Conservation (phyloP, 2,113 vertebrate genomes). For the Sinocyclocheilus grahami region DNA sequence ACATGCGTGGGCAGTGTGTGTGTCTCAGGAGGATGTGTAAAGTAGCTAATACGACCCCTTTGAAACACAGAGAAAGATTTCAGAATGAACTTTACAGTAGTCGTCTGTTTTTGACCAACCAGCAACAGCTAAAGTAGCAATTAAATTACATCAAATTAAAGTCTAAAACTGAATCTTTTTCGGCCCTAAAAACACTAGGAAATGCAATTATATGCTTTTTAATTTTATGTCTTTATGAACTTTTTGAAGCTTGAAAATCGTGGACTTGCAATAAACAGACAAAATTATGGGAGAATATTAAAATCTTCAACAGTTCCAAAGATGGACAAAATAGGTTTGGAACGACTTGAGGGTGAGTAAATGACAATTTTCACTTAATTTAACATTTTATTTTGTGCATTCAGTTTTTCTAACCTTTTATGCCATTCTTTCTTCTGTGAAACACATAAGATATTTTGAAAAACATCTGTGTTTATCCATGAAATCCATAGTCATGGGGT, state of each 20-base stretch:
- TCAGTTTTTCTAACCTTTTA: no score
- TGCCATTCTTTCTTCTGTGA: not conserved
- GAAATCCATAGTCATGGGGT: not conserved
- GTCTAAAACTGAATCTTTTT: no score
- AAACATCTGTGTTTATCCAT: not conserved
- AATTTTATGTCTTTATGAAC: not conserved
- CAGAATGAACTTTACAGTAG: not conserved
- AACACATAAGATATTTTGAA: not conserved
- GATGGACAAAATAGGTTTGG: not conserved
- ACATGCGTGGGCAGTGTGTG: conserved; percentile 86
- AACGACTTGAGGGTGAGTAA: no score
- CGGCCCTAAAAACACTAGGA: not conserved
- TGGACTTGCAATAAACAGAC: no score
- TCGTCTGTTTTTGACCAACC: not conserved
- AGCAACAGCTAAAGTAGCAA: not conserved
- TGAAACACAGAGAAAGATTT: not conserved
- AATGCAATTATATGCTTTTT: not conserved
- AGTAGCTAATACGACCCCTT: conserved; percentile 89
- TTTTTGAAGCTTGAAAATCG: no score
- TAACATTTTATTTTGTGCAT: no score
- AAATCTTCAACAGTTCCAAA: not conserved
- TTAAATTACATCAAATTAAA: not conserved
- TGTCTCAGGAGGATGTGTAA: conserved; percentile 86
- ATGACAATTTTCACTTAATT: no score
- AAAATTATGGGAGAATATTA: not conserved